Percentiles rank a stretch among this genome's conserved stretches.
These are phyloP conservation scores for Pagrus major DNA, from an alignment of 2,113 vertebrate genomes.

Conservation along the genomic window DNA sequence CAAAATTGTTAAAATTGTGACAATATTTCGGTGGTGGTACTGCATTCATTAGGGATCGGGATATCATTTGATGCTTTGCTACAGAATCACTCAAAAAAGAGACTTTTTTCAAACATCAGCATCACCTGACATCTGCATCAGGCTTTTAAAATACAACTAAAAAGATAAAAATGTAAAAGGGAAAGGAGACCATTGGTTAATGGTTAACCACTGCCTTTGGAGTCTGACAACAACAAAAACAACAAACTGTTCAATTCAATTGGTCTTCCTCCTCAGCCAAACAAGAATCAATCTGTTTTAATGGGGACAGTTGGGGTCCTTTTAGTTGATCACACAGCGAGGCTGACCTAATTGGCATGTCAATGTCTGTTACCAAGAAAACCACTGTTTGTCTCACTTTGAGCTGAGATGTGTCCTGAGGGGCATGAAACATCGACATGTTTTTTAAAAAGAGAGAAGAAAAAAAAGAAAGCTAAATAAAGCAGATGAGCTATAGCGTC, in stretches of 20 bases:
- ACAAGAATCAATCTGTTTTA: slow-evolving; percentile 57
- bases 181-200: background rate
- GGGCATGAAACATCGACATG: background rate
- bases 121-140: background rate
- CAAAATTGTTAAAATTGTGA: background rate
- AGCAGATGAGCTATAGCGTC: background rate
- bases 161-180: background rate
- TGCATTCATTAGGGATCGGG: background rate
- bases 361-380: slow-evolving; percentile 47
- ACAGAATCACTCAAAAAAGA: background rate
- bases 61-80: background rate
- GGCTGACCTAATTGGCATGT: slow-evolving; percentile 49
- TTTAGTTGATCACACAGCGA: slow-evolving; percentile 48
- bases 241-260: slow-evolving; percentile 34
- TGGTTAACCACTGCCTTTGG: slow-evolving; percentile 20
- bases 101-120: background rate
- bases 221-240: slow-evolving; percentile 40
- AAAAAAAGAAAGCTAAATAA: background rate
- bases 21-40: background rate
- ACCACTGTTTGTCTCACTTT: slow-evolving; percentile 45
- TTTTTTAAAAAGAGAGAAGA: background rate
- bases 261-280: slow-evolving; percentile 30
- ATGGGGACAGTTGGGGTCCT: slow-evolving; percentile 31
- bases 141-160: no score
- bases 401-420: slow-evolving; percentile 7